Percentiles rank a stretch among this genome's conserved stretches.
Evolutionary conservation across 1,140 invertebrate genomes (phyloP).

Genomic region (Aphidius gifuensis): DNA sequence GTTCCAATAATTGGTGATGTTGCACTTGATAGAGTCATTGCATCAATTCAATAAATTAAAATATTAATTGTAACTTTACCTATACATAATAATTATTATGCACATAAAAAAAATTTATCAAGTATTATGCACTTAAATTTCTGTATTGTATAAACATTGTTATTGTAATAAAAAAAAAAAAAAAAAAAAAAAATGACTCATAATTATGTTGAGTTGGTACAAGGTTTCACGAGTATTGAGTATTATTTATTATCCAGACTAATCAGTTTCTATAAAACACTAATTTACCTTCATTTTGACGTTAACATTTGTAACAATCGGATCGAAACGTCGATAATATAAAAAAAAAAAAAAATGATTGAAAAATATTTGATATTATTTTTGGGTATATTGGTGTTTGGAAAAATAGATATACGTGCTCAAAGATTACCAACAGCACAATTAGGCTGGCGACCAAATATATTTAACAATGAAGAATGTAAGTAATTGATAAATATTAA

Average conservation of each 20-base stretch:
- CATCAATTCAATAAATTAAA: conserved; percentile 35
- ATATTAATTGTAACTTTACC: conserved; percentile 19
- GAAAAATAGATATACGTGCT: too few species aligned
- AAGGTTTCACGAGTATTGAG: not conserved
- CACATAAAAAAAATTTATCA: conserved; percentile 3
- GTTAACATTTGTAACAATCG: not conserved
- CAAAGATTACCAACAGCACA: too few species aligned
- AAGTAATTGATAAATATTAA: conserved; percentile 13
- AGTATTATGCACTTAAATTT: not conserved
- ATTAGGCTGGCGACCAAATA: not conserved
- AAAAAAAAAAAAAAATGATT: not conserved
- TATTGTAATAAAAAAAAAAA: too few species aligned
- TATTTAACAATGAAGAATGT: conserved; percentile 10
- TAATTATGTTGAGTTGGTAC: not conserved
- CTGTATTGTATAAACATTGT: too few species aligned
- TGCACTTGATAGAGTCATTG: conserved; percentile 44
- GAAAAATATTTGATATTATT: not conserved
- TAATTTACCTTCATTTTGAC: too few species aligned
- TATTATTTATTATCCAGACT: not conserved
- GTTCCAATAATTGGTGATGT: conserved; percentile 43
- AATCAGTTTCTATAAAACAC: too few species aligned
- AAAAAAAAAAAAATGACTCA: not conserved
- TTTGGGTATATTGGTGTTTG: too few species aligned
- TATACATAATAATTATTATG: not conserved
- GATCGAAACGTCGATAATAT: not conserved